Evolutionary conservation across 1,140 invertebrate genomes (phyloP).

Genomic region (Galleria mellonella): DNA sequence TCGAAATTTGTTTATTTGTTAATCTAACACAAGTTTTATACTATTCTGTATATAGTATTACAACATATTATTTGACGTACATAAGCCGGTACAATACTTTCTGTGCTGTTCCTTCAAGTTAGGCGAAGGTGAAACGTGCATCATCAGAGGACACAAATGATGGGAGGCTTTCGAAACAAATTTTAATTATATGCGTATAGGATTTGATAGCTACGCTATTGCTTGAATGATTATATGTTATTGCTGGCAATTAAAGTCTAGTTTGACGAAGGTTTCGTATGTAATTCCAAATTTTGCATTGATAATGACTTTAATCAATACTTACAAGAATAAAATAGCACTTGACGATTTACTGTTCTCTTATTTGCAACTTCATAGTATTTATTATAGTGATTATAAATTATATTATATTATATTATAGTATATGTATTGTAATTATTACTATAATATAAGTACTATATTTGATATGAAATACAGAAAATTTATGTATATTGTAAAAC

Average conservation of each 20-base stretch:
- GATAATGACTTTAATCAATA: too few species aligned
- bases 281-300: too few species aligned
- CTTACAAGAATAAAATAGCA: too few species aligned
- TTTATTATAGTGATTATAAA: too few species aligned
- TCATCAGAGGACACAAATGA: conserved; percentile 27
- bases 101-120: conserved; percentile 28
- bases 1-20: conserved; percentile 26
- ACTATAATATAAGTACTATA: too few species aligned
- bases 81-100: conserved; percentile 41
- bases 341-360: too few species aligned
- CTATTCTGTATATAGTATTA: conserved; percentile 41
- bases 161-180: conserved; percentile 12
- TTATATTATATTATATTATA: too few species aligned
- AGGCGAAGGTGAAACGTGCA: conserved; percentile 28
- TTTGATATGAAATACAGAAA: too few species aligned
- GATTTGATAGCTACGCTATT: conserved; percentile 7
- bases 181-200: conserved; percentile 21
- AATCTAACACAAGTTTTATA: conserved; percentile 42
- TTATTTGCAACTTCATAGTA: too few species aligned
- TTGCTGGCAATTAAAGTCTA: conserved; percentile 13
- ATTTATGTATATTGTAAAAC: too few species aligned
- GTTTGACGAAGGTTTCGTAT: too few species aligned
- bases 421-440: too few species aligned
- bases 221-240: conserved; percentile 2
- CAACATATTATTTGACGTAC: conserved; percentile 39